Percentiles rank a stretch among this genome's conserved stretches.
Conservation (phyloP, 2,113 vertebrate species). For the Chauna torquata region DNA sequence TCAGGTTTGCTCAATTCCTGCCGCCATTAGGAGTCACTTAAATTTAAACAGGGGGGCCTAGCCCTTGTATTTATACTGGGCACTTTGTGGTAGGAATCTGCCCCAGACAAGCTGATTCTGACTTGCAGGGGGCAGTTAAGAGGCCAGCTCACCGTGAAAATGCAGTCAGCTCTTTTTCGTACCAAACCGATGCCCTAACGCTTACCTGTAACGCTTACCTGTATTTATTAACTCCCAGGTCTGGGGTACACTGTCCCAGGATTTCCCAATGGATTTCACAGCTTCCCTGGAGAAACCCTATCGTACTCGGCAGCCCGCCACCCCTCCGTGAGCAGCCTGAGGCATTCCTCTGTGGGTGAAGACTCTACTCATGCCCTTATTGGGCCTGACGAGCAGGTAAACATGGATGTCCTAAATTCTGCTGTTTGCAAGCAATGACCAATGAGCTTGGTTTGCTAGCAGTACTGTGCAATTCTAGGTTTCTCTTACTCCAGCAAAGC, state of each 20-base stretch:
- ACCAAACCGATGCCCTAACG: not conserved
- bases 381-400: constrained; percentile 93
- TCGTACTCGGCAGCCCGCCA: constrained; percentile 69
- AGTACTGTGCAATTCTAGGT: not conserved
- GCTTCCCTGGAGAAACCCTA: constrained; percentile 85
- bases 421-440: not conserved
- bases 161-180: not conserved
- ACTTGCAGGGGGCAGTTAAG: not conserved
- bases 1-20: not conserved
- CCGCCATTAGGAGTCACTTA: not conserved
- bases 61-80: not conserved
- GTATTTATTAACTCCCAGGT: constrained; percentile 68
- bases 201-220: not conserved
- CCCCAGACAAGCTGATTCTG: not conserved
- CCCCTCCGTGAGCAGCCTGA: constrained; percentile 74
- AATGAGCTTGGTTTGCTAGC: not conserved
- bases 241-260: constrained; percentile 88
- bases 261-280: constrained; percentile 94
- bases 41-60: not conserved
- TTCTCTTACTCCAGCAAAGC: not conserved
- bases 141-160: not conserved
- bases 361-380: constrained; percentile 91
- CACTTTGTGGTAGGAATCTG: not conserved
- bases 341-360: constrained; percentile 88
- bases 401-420: not conserved